Percentiles rank a stretch among this genome's conserved stretches.
These are phyloP conservation scores for Pristionchus entomophagus DNA, from an alignment of 2,888 invertebrate genomes.

Conservation along the genomic window DNA sequence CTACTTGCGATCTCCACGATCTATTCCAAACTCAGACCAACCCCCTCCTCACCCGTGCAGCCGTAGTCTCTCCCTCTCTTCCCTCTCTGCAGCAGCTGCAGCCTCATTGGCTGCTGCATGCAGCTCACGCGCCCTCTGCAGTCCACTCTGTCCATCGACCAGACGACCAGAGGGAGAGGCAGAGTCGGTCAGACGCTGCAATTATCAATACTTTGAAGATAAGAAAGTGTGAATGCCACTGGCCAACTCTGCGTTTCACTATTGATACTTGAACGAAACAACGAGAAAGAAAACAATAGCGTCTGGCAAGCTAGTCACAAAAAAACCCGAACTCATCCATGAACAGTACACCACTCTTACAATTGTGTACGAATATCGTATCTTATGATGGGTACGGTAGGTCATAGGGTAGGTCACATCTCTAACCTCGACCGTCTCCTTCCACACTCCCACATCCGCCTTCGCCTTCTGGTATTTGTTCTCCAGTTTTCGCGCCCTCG, in stretches of 20 bases:
- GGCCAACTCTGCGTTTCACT: not conserved
- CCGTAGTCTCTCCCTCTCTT: not conserved
- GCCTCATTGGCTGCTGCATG: not conserved
- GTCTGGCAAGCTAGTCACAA: no score
- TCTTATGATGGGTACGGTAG: no score
- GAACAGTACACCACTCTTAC: no score
- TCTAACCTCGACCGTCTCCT: conserved; percentile 40
- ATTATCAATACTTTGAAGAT: not conserved
- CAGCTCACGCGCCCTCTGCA: conserved; percentile 26
- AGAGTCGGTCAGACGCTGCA: conserved; percentile 13
- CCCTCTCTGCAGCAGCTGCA: conserved; percentile 5
- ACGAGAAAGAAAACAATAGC: not conserved
- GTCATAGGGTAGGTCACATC: not conserved
- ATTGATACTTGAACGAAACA: not conserved
- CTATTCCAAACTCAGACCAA: no score
- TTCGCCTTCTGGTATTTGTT: conserved; percentile 45
- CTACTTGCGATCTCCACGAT: no score
- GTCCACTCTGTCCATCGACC: not conserved
- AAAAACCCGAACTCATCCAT: no score
- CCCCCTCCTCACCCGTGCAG: conserved; percentile 14
- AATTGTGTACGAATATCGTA: no score
- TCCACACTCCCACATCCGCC: conserved; percentile 22
- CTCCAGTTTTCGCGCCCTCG: not conserved
- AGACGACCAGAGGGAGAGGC: not conserved
- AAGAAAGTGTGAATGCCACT: not conserved